Evolutionary conservation across 1,140 invertebrate genomes (phyloP).

Genomic region (Chironomus striatipennis): DNA sequence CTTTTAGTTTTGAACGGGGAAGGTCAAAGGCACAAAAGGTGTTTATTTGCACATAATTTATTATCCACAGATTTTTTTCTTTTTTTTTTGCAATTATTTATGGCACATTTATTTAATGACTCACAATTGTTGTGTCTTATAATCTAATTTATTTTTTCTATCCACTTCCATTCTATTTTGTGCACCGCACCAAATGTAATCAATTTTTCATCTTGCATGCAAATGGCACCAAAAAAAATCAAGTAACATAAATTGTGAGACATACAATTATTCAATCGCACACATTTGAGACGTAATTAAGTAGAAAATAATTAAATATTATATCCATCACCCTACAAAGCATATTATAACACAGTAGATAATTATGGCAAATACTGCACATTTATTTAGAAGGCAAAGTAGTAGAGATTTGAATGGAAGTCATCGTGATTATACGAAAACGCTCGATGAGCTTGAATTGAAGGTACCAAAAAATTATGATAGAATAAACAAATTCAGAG

Average conservation of each 20-base stretch:
- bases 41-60: background rate
- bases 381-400: conserved; percentile 76
- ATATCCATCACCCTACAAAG: background rate
- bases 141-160: background rate
- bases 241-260: background rate
- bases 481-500: no score
- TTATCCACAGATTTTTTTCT: background rate
- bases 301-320: background rate
- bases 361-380: conserved; percentile 77
- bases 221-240: background rate
- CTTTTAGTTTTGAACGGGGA: background rate
- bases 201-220: background rate
- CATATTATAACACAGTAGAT: background rate
- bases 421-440: conserved; percentile 49
- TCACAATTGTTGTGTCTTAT: background rate
- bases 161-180: background rate
- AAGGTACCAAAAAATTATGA: no score
- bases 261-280: background rate
- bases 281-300: conserved; percentile 12
- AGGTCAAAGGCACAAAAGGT: background rate
- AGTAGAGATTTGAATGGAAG: conserved; percentile 66
- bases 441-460: conserved; percentile 75
- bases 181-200: background rate
- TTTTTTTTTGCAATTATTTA: background rate
- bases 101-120: background rate